A percentile compares a stretch with the other conserved stretches of the same genome.
These are phyloP conservation scores for Coendou prehensilis DNA, from an alignment of 2,797 vertebrate genomes.

Conservation along the genomic window DNA sequence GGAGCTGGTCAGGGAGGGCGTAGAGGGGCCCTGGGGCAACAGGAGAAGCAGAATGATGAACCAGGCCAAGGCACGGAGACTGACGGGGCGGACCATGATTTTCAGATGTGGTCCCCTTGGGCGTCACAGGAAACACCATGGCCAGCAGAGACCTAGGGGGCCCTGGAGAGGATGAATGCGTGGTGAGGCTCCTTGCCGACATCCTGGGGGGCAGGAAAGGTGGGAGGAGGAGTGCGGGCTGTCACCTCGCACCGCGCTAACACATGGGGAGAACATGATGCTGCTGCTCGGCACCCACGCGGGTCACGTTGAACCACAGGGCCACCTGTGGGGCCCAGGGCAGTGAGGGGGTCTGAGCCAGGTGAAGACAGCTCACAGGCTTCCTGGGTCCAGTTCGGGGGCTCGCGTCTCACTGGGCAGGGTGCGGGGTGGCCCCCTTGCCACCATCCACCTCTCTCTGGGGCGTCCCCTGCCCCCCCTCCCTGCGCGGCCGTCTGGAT, in stretches of 20 bases:
- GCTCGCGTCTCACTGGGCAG: background rate
- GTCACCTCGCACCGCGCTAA: background rate
- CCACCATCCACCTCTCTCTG: background rate
- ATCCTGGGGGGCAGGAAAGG: background rate
- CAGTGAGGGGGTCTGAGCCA: fast-evolving
- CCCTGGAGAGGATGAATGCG: background rate
- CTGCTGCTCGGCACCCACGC: background rate
- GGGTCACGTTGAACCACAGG: background rate
- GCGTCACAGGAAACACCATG: background rate
- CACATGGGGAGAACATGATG: too few relatives aligned
- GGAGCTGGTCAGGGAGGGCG: background rate
- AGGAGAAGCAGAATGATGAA: background rate
- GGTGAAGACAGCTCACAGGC: background rate
- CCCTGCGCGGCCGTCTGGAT: fast-evolving
- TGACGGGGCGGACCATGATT: background rate
- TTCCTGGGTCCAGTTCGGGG: background rate
- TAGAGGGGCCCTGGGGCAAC: background rate
- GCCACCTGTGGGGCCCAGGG: background rate
- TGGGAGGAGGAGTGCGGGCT: fast-evolving
- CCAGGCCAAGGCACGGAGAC: background rate
- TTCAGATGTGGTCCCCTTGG: background rate
- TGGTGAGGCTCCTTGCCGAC: background rate
- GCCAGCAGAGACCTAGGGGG: background rate
- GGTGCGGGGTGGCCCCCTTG: background rate
- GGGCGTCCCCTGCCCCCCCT: background rate